Evolutionary conservation across 2,888 invertebrate genomes (phyloP), one percentile per base, ranked within the genome.

Genomic region (Lamellibrachia satsuma): DNA sequence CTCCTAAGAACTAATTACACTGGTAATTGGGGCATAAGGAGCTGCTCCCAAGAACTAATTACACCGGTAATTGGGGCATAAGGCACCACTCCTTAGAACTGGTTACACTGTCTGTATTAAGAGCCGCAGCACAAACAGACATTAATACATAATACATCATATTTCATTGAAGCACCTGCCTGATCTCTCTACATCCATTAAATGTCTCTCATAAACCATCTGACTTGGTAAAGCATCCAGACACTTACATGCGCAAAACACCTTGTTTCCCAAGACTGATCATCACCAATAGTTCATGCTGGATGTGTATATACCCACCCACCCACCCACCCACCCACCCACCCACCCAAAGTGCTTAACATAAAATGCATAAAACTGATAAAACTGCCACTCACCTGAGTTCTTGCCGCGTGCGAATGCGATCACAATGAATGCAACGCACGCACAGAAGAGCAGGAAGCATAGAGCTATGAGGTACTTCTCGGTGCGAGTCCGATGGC

Each of bases 371-470:
- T 39, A 39, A 39, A 39, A 39, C 39, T 39, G 39, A 39, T 39
- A 39, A 39, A 39, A 39, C 39, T 39, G 39, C 39, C 75, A 57
- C 57, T 75, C 75, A 75, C 75, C 75, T 75, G 75, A 22, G 22
- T 91, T 39, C n/a, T 91, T 60, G 52, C 91, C 92, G 55, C 91
- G 57, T n/a, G 92, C 91, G 52, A 95, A 95, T 92, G 95, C 95
- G 90, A 95, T 93, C 52, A 94, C 92, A 90, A 95, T 92, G 92
- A 95, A 95, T 55, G 94, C 94, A 91, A 95, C 92, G 93, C 95
- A 95, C 4, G 95, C 94, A 91, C 94, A 91, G 91, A 95, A 94
- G 75, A 95, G 93, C 60, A 95, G 91, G n/a, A 93, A 91, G 93
- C 95, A 95, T 27, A 95, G 92, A 11, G 93, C 91, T 52, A 94